Evolutionary conservation across 2,113 vertebrate genomes (phyloP).

Genomic region (Gymnobelideus leadbeateri): DNA sequence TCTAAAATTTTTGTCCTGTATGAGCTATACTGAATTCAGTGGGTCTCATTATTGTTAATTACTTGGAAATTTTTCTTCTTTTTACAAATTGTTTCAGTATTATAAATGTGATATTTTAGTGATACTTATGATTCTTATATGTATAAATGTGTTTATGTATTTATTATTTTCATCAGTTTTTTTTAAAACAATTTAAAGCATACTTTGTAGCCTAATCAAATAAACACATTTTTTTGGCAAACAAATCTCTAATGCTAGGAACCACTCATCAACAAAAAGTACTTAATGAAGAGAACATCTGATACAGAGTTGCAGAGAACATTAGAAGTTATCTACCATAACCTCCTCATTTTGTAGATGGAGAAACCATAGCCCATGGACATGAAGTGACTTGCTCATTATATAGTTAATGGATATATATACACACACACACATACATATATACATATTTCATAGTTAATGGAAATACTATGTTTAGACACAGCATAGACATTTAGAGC

Average conservation of each 20-base stretch:
- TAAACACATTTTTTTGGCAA: not conserved
- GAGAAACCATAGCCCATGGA: not conserved
- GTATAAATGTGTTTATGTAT: not conserved
- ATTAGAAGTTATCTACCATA: not conserved
- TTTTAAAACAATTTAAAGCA: not conserved
- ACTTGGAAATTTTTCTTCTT: not conserved
- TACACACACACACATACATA: no score
- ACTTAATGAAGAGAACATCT: not conserved
- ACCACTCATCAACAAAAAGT: not conserved
- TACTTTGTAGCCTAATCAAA: not conserved
- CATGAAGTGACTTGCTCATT: not conserved
- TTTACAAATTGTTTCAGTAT: not conserved
- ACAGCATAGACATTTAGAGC: not conserved
- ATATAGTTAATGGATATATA: not conserved
- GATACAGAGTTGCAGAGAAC: not conserved
- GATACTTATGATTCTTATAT: not conserved
- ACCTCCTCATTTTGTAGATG: not conserved
- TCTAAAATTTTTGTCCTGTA: not conserved
- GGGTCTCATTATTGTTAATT: not conserved
- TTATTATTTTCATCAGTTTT: not conserved
- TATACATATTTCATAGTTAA: not conserved
- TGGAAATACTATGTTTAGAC: not conserved
- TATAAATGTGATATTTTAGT: not conserved
- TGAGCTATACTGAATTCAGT: not conserved
- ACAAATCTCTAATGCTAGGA: not conserved